Conservation (phyloP, 2,113 vertebrate species). For the Pachyramphus minor region DNA sequence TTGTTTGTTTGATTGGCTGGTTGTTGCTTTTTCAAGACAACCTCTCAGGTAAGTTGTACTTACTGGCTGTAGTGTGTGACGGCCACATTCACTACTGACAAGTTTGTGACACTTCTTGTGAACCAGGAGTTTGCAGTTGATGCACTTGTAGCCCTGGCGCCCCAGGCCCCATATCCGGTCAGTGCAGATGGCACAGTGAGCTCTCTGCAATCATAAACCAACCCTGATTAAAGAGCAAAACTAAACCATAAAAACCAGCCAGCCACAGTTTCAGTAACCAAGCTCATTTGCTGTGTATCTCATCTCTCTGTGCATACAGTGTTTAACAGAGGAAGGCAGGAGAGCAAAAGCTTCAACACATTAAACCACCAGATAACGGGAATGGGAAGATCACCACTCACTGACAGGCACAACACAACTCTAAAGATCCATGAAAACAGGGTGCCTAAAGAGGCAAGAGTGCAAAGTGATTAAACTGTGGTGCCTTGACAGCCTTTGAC, state of each 20-base stretch:
- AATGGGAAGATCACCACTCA: background rate
- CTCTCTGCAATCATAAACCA: constrained; percentile 78
- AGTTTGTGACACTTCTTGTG: constrained; percentile 99
- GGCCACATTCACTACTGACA: constrained; percentile 87
- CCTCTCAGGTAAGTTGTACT: constrained; percentile 14
- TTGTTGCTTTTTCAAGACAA: background rate
- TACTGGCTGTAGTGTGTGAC: constrained; percentile 78
- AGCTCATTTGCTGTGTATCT: background rate
- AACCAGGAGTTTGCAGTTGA: constrained; percentile 97
- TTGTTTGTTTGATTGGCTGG: background rate
- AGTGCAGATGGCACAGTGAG: constrained; percentile 96
- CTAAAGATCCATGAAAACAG: background rate
- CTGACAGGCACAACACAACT: background rate
- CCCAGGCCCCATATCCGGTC: constrained; percentile 98
- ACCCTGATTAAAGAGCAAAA: background rate
- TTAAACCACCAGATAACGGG: background rate
- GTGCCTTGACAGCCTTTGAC: constrained; percentile 3
- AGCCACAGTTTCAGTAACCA: background rate
- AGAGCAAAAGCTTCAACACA: background rate
- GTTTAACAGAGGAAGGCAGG: background rate
- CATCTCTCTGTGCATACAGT: background rate
- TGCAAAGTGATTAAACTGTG: background rate
- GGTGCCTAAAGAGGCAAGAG: background rate
- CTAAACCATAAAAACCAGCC: background rate
- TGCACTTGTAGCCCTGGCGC: constrained; percentile 97